Conservation (phyloP, 2,797 vertebrate species). For the Mus caroli region DNA sequence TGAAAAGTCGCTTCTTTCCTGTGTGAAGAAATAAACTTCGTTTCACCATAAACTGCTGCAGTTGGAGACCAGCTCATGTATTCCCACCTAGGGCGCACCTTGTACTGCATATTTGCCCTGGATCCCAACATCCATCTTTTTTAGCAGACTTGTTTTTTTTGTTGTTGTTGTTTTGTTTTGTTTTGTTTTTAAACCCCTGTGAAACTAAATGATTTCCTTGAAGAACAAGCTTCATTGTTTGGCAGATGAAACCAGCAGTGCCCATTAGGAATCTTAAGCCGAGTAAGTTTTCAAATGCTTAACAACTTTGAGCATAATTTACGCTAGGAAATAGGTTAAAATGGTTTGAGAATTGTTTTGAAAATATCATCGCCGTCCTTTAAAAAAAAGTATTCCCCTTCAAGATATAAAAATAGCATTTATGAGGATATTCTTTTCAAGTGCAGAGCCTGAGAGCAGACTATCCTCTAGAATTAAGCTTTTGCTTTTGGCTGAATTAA, state of each 20-base stretch:
- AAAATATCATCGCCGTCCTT: conserved; percentile 29
- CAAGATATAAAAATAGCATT: conserved; percentile 49
- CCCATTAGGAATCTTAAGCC: conserved; percentile 64
- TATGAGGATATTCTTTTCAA: conserved; percentile 44
- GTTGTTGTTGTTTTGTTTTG: conserved; percentile 5
- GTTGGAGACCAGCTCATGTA: conserved; percentile 65
- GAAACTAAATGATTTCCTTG: conserved; percentile 78
- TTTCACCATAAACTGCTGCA: conserved; percentile 58
- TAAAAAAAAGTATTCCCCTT: conserved; percentile 18
- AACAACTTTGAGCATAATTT: conserved; percentile 68
- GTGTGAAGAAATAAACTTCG: conserved; percentile 60
- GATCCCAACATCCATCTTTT: conserved; percentile 70
- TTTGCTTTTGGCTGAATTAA: conserved; percentile 52
- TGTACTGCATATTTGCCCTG: conserved; percentile 68
- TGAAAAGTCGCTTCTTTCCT: conserved; percentile 69
- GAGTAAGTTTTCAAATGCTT: conserved; percentile 65
- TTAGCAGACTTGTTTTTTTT: conserved; percentile 44
- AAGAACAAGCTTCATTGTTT: conserved; percentile 75
- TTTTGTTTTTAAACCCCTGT: not conserved
- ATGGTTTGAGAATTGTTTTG: conserved; percentile 65
- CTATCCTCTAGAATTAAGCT: conserved; percentile 15
- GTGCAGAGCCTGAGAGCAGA: not conserved
- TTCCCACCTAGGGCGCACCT: conserved; percentile 67
- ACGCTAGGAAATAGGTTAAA: conserved; percentile 53
- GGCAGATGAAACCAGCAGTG: conserved; percentile 56